Conservation (phyloP, 1,140 invertebrate genomes). For the Aradophagus sp. region DNA sequence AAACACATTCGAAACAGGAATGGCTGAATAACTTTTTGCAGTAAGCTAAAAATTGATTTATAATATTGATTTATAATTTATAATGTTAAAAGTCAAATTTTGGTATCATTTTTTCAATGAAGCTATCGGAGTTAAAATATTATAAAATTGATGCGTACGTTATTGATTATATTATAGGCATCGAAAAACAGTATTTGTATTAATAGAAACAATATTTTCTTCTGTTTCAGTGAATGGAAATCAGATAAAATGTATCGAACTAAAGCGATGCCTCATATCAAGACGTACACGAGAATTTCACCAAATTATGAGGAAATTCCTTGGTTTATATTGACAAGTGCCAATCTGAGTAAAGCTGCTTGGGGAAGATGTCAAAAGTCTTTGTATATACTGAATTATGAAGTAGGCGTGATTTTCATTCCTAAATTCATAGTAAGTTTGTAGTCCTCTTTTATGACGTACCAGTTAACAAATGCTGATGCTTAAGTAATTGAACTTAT, state of each 20-base stretch:
- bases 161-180: too few species aligned
- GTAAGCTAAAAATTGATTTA: conserved; percentile 75
- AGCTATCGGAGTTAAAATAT: too few species aligned
- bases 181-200: neutral
- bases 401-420: conserved; percentile 92
- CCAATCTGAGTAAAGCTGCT: conserved; percentile 95
- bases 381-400: conserved; percentile 85
- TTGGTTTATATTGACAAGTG: conserved; percentile 92
- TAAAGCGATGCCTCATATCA: conserved; percentile 94
- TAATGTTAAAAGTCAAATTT: neutral
- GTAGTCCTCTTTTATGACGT: neutral
- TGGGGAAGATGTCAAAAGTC: conserved; percentile 84
- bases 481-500: neutral
- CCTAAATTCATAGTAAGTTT: conserved; percentile 87
- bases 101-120: too few species aligned
- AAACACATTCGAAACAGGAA: conserved; percentile 87
- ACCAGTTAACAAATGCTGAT: neutral
- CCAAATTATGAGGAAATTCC: conserved; percentile 79
- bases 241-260: conserved; percentile 80
- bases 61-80: conserved; percentile 18
- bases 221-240: conserved; percentile 86
- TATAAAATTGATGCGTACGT: too few species aligned
- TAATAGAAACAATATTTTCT: conserved; percentile 1
- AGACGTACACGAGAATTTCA: conserved; percentile 88
- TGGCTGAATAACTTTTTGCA: conserved; percentile 88